Base-by-base conservation (phyloP, 2,797 vertebrate species). In the Carapus acus region DNA sequence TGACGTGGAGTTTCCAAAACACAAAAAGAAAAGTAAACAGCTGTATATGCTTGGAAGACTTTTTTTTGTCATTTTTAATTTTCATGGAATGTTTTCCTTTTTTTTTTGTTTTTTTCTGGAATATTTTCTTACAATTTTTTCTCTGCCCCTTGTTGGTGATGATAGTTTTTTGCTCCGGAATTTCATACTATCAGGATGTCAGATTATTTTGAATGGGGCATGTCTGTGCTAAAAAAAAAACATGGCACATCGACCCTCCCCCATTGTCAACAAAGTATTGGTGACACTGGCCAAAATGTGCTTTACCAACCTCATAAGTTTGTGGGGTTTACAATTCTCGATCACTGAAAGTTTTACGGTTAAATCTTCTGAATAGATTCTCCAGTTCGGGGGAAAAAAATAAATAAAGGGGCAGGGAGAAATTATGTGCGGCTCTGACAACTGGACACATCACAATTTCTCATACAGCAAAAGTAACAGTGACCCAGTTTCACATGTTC, bases 1-100 rank as follows among this genome's bases (percentile, higher is more conserved):
- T 73, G 66, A 82, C 77, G 66, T 87, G 84, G 83, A 87, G 86
- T 86, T 80, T 75, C 75, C 58, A 74, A n/a, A 82, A 85, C 67
- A 74, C 69, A 53, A 82, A 72, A 77, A 69, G 67, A 52, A 69
- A 79, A 73, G 76, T 80, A 79, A 85, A 86, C 78, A 79, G 81
- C 84, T 84, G 85, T 76, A 80, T 16, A 42, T 77, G 48, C 39
- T 54, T 76, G 85, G 86, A 88, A 87, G 78, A 86, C 81, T 63
- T 74, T 74, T 78, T 71, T 76, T 77, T 59, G 51, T 41, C 19
- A 47, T 54, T 66, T 61, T 41, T 16, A 48, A 43, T 49, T 76
- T 80, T 78, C 69, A 43, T 72, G 81, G 84, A 87, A 87, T 86
- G 80, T 77, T 78, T 73, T 77, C 69, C 50, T 29, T 71, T 78